Conservation (phyloP, 2,113 vertebrate genomes). For the Amblyopsis rosae region DNA sequence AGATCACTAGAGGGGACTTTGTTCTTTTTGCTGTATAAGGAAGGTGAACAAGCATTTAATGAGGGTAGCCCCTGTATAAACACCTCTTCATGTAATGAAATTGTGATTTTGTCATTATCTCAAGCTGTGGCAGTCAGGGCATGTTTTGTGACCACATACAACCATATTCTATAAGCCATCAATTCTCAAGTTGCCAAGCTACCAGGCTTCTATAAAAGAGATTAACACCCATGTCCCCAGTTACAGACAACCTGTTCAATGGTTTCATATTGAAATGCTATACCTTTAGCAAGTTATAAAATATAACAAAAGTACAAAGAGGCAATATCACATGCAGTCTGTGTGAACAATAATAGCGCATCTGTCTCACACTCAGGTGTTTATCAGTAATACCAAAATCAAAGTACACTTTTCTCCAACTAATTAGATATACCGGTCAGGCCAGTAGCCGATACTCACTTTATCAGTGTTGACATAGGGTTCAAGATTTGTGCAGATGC, state of each 20-base stretch:
- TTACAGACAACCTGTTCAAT: not conserved
- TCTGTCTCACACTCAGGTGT: too few species aligned
- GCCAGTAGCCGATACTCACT: too few species aligned
- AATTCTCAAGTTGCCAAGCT: conserved; percentile 7
- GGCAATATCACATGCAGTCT: not conserved
- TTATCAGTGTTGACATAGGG: too few species aligned
- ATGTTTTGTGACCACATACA: conserved; percentile 18
- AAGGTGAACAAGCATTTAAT: conserved; percentile 6
- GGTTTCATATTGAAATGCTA: conserved; percentile 7
- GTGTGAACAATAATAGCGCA: too few species aligned
- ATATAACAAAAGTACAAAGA: not conserved
- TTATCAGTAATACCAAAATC: too few species aligned
- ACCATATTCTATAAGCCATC: not conserved
- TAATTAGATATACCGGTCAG: too few species aligned
- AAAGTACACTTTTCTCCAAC: too few species aligned
- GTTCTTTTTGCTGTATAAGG: not conserved
- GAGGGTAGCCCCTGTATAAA: conserved; percentile 11
- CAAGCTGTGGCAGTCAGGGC: not conserved
- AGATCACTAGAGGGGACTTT: not conserved
- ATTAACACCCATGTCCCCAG: conserved; percentile 42
- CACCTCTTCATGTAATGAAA: conserved; percentile 11
- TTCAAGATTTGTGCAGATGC: too few species aligned
- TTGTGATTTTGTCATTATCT: conserved; percentile 19
- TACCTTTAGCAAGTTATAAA: not conserved
- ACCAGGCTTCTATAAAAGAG: conserved; percentile 8